Base-by-base conservation (phyloP, 2,113 vertebrate genomes). In the Semicossyphus pulcher region DNA sequence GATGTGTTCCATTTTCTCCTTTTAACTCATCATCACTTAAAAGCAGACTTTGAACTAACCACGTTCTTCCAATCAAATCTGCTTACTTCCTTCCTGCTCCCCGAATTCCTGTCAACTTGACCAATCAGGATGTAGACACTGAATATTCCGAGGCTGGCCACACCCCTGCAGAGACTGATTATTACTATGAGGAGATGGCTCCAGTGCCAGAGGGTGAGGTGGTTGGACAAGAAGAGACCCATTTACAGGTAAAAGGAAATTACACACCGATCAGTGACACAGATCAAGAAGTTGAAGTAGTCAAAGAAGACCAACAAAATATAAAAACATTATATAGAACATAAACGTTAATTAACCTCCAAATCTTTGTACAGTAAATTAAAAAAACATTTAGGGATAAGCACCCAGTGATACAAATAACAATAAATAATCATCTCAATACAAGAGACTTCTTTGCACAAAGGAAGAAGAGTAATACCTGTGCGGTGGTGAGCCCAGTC, bases 61-160 rank as follows among this genome's bases (percentile, higher is more conserved):
- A 52, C 65, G 31, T 88, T 92, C 66, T 94, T 80, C 83, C 76
- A 84, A 84, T 92, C 78, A 90, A 92, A 92, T 91, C 87, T 93
- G 88, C 89, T 92, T 92, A 85, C 88, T n/a, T 91, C 88, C 92
- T 84, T 79, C 88, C 87, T 83, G 67, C 81, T 81, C 86, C 89
- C 84, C 83, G n/a, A 84, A 78, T 86, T 89, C 85, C 86, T 86
- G 76, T 86, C 87, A 56, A 81, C 79, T 83, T 87, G 85, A 91
- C 88, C 92, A 89, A 93, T 94, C 90, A 94, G 93, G 93, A 94
- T 79, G 83, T 94, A 93, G 89, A 93, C 76, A 90, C 92, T 90
- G 90, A 91, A 78, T 85, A 90, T 86, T 86, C 89, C 80, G 93
- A 94, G 87, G 87, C 91, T 93, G 94, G 89, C 86, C 90, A 89